phyloP scores from a whole-genome alignment of 2,113 vertebrate species.

The Riparia riparia region DNA sequence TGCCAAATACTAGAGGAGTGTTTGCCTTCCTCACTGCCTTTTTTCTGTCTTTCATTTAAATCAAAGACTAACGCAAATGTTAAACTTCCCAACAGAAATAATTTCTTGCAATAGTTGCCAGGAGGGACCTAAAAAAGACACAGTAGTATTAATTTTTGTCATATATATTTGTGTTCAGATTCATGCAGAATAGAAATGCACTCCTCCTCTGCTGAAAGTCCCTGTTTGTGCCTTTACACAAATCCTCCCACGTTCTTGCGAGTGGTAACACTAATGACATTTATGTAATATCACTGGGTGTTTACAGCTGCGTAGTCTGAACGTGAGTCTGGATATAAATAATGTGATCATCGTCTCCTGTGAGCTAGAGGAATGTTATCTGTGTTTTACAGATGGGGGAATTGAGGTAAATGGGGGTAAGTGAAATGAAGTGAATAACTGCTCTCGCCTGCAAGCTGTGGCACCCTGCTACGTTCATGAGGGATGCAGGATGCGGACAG shows the following conservation, averaged over 20 bases:
- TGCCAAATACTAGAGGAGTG: not conserved
- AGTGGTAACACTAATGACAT: slow-evolving; percentile 29
- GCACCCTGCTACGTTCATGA: not conserved
- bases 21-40: not conserved
- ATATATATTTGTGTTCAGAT: not conserved
- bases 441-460: not conserved
- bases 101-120: not conserved
- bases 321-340: slow-evolving; percentile 25
- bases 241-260: not conserved
- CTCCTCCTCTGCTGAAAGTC: not conserved
- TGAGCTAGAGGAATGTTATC: not conserved
- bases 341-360: not conserved
- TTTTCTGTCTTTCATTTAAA: not conserved
- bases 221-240: slow-evolving; percentile 25
- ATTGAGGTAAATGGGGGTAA: not conserved
- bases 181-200: rapidly evolving
- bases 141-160: not conserved
- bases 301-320: slow-evolving; percentile 24
- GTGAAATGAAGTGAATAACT: not conserved
- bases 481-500: rapidly evolving
- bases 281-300: slow-evolving; percentile 1
- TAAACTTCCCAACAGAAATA: slow-evolving; percentile 12
- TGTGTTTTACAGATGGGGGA: not conserved
- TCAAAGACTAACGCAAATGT: not conserved
- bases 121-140: not conserved